Percentiles rank a stretch among this genome's conserved stretches.
These are phyloP conservation scores for Balaeniceps rex DNA, from an alignment of 2,113 vertebrate genomes.

Conservation along the genomic window DNA sequence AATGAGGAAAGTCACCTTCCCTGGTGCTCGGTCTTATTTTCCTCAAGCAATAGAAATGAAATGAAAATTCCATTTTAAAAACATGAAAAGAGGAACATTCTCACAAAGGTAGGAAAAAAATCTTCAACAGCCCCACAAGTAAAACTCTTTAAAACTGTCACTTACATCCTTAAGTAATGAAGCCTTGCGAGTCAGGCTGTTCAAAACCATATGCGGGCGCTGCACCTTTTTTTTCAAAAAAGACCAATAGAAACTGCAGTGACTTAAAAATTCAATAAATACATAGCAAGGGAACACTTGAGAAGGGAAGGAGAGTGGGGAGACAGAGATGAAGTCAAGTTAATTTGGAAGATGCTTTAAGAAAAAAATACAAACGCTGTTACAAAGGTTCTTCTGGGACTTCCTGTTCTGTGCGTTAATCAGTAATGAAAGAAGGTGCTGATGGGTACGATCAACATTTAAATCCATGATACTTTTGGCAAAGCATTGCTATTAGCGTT, in stretches of 20 bases:
- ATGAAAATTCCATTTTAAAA: constrained; percentile 37
- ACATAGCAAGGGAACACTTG: not conserved
- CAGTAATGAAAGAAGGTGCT: not conserved
- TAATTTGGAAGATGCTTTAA: not conserved
- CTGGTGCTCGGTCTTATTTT: not conserved
- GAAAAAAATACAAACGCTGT: not conserved
- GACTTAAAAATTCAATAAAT: constrained; percentile 9
- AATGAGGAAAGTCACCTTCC: constrained; percentile 39
- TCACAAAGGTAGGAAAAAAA: not conserved
- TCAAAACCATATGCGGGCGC: not conserved
- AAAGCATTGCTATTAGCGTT: not conserved
- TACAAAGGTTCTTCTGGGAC: not conserved
- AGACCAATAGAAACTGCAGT: not conserved
- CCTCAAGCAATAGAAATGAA: constrained; percentile 17
- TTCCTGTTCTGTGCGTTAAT: not conserved
- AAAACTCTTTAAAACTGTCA: constrained; percentile 6
- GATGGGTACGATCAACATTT: not conserved
- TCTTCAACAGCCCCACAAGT: not conserved
- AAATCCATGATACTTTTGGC: not conserved
- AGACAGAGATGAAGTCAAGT: not conserved
- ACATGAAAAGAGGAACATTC: not conserved
- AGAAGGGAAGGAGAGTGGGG: not conserved
- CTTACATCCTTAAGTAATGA: constrained; percentile 2
- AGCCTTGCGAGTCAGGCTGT: not conserved
- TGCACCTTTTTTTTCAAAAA: not conserved